A percentile compares a stretch with the other conserved stretches of the same genome.
These are phyloP conservation scores for Volucella zonaria DNA, from an alignment of 2,888 invertebrate species.

Conservation along the genomic window DNA sequence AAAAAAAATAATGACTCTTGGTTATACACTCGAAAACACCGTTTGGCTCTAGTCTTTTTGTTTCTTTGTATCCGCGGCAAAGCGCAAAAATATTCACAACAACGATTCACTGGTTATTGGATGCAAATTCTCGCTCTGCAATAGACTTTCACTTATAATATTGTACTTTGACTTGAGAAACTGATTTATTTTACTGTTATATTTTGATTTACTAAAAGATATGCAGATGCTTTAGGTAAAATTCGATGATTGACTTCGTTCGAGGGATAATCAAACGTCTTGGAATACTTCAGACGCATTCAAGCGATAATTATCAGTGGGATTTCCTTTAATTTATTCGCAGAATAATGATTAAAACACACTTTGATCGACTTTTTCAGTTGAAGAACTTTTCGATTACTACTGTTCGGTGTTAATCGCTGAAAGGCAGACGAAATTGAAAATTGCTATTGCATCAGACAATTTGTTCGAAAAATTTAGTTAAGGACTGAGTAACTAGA, in stretches of 20 bases:
- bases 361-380: slow-evolving; percentile 28
- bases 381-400: slow-evolving; percentile 54
- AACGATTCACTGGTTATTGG: not conserved
- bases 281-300: slow-evolving; percentile 12
- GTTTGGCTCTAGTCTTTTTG: too few species aligned
- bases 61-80: too few species aligned
- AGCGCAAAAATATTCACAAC: not conserved
- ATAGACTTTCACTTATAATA: slow-evolving; percentile 26
- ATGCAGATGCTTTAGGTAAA: not conserved
- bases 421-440: slow-evolving; percentile 41
- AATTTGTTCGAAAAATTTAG: slow-evolving; percentile 64
- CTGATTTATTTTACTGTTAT: not conserved
- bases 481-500: slow-evolving; percentile 10
- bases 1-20: too few species aligned
- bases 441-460: slow-evolving; percentile 68
- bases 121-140: not conserved
- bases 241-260: slow-evolving; percentile 5
- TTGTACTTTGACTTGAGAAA: not conserved
- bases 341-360: slow-evolving; percentile 41
- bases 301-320: not conserved
- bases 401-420: not conserved
- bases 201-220: not conserved
- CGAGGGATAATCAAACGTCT: slow-evolving; percentile 20
- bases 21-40: too few species aligned
- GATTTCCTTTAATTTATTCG: slow-evolving; percentile 26